Evolutionary conservation across 1,140 invertebrate genomes (phyloP), one percentile per base, ranked within the genome.

Genomic region (Hermetia illucens): DNA sequence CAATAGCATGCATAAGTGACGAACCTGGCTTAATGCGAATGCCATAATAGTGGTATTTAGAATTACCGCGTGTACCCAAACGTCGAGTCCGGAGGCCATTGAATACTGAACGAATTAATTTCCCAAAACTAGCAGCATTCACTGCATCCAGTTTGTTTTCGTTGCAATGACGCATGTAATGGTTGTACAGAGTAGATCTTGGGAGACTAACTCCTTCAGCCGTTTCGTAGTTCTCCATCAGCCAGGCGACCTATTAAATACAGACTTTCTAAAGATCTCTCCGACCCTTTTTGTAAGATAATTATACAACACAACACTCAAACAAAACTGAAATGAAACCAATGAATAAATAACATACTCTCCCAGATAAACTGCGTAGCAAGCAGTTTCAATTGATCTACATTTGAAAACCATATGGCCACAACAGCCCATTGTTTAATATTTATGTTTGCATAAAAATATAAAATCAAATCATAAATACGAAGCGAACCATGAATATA

Each of bases 41-140:
- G n/a, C 95, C 95, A 69, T 98, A 98, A 64, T 98, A 98, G 69
- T 98, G 94, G 63, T 98, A 98, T 59, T 98, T 98, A 5, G 93
- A 98, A 67, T 98, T 98, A n/a, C 94, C 94, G 47, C 93, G 75
- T 5, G 94, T 98, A 44, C 95, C 94, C 24, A 98, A 70, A 31
- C 94, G 71, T 48, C 94, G 69, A 15, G 95, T 98, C 44, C 91
- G 70, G 42, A 98, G 68, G 8, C 93, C 93, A 43, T 96, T 70
- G 69, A 98, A 99, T 24, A 98, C 94, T 4, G 91, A 95, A 27
- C 95, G 75, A 49, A 99, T 98, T 10, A 98, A 70, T 67, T 99
- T 99, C 20, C 95, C 94, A 72, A 98, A 99, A 24, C 92, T 96
- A 8, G 95, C 95, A 32, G 93, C 92, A 72, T 98, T 98, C 39